Evolutionary conservation across 2,113 vertebrate species (phyloP).

Genomic region (Lepus timidus): DNA sequence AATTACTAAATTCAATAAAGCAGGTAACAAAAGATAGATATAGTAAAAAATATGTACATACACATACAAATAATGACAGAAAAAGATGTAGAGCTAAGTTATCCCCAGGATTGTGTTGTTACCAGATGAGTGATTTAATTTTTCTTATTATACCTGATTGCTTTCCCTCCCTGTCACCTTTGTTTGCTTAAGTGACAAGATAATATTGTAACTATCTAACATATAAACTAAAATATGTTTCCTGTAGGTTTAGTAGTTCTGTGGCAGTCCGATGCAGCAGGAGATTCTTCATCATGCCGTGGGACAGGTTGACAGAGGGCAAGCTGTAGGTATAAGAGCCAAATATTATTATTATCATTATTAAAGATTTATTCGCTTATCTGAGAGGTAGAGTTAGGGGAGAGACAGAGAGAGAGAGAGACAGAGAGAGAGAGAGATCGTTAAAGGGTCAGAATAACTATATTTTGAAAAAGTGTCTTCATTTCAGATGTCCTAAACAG

Average conservation of each 20-base stretch:
- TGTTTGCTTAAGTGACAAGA: conserved; percentile 14
- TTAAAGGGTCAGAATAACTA: too few species aligned
- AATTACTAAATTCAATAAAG: conserved; percentile 36
- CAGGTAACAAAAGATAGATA: neutral
- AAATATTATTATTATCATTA: too few species aligned
- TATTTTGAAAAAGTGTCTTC: too few species aligned
- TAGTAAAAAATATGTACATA: neutral
- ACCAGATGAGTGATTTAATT: neutral
- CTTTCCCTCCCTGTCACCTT: too few species aligned
- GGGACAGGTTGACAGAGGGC: neutral
- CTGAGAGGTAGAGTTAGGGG: too few species aligned
- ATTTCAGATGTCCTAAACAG: too few species aligned
- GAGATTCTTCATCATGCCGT: neutral
- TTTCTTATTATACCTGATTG: neutral
- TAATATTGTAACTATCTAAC: neutral
- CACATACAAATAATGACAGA: neutral
- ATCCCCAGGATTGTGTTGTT: neutral
- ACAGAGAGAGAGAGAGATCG: too few species aligned
- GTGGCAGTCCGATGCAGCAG: neutral
- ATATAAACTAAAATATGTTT: neutral
- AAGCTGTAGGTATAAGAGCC: neutral
- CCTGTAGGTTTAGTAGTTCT: neutral
- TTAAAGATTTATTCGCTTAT: too few species aligned
- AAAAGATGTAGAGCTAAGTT: neutral
- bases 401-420: too few species aligned